Evolutionary conservation across 92 coral and sea anemone genomes (phyloP), one percentile per base, ranked within the genome.

Genomic region (Actinernus sp.): DNA sequence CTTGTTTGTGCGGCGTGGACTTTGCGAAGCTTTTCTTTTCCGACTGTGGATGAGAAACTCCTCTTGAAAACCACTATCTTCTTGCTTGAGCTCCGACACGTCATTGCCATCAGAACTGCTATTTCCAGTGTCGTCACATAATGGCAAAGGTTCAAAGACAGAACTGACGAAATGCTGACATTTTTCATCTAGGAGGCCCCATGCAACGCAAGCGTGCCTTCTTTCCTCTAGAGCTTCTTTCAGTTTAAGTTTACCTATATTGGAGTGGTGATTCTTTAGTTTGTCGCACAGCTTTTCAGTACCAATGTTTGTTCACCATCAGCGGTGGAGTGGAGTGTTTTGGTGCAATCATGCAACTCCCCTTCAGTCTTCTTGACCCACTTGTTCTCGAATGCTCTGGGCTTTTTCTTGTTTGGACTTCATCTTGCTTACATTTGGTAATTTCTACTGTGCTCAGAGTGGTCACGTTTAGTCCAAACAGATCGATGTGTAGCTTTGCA

Each of bases 331-430:
- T 61, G 54, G 32, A 25, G 49, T 38, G 10, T 40, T 39, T n/a
- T 25, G 49, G 26, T 31, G 43, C 71, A 63, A 1, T 44, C 71
- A 23, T 27, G 7, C 4, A 63, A 28, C 44, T 63, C 55, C 37
- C 54, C 32, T 26, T 65, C 73, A 9, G 47, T 65, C 21, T 48
- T 40, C n/a, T 33, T 14, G 16, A 66, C 26, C 74, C 61, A 66
- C 48, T 43, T 23, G 40, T 18, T 14, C 23, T 66, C 49, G 49
- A 66, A 66, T 0, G 33, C 74, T 25, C 8, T 14, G 24, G 2
- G 48, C 31, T 55, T 19, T 12, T 8, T 6, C 18, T 53, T 26
- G n/a, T n/a, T n/a, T n/a, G n/a, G n/a, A n/a, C n/a, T n/a, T n/a
- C n/a, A n/a, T n/a, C n/a, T n/a, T n/a, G n/a, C n/a, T n/a, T n/a